Evolutionary conservation across 2,888 invertebrate species (phyloP).

Genomic region (Tenthredo amoena): DNA sequence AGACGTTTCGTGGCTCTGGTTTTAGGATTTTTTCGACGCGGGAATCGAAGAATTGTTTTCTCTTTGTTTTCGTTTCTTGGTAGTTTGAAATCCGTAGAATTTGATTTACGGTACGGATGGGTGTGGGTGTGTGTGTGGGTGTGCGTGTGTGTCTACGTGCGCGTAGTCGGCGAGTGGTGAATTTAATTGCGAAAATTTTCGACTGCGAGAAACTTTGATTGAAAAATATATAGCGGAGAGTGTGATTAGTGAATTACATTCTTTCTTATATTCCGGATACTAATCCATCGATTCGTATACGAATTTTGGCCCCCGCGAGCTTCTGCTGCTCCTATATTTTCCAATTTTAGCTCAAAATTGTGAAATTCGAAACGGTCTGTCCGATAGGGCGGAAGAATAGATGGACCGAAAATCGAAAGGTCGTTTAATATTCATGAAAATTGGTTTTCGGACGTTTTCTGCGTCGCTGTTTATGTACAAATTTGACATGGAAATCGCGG

Average conservation of each 20-base stretch:
- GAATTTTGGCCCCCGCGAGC: neutral
- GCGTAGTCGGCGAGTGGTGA: neutral
- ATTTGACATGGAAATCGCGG: neutral
- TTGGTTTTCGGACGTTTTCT: neutral
- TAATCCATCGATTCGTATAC: neutral
- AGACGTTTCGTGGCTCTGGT: neutral
- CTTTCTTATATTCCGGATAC: neutral
- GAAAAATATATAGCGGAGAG: neutral
- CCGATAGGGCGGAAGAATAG: neutral
- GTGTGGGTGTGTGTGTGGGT: neutral
- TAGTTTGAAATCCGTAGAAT: conserved; percentile 4
- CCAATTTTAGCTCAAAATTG: neutral
- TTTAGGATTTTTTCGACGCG: neutral
- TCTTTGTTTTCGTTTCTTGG: neutral
- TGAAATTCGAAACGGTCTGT: neutral
- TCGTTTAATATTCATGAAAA: conserved; percentile 7
- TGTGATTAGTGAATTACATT: neutral
- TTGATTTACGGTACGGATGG: conserved; percentile 15
- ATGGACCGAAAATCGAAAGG: conserved; percentile 4
- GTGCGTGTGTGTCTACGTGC: neutral
- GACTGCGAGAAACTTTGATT: neutral
- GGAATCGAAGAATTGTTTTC: neutral
- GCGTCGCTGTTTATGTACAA: neutral
- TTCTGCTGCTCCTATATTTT: neutral
- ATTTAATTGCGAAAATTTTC: neutral